Conservation (phyloP, 2,113 vertebrate species). For the Hylia prasina region DNA sequence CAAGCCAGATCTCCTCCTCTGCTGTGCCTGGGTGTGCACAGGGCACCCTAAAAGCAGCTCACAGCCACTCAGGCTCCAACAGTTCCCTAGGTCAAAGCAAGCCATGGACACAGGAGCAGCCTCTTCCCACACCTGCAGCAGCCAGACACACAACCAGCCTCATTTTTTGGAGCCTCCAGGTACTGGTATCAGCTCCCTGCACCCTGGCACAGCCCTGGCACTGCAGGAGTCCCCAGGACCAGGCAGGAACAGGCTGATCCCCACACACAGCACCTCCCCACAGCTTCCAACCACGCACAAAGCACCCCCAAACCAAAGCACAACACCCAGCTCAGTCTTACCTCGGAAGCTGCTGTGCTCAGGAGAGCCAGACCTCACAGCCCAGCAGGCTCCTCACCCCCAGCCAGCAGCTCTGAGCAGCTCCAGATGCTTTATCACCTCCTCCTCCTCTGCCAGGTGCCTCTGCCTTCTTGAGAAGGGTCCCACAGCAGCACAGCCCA, state of each 20-base stretch:
- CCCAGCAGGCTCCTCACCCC: background rate
- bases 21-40: fast-evolving
- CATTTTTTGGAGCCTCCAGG: background rate
- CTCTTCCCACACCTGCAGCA: fast-evolving
- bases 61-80: background rate
- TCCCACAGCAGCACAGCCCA: background rate
- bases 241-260: background rate
- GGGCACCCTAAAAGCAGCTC: background rate
- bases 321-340: fast-evolving
- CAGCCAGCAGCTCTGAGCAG: background rate
- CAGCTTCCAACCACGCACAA: fast-evolving
- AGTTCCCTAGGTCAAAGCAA: background rate
- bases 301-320: background rate
- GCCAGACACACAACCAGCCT: background rate
- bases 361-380: background rate
- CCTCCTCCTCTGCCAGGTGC: background rate
- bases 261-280: background rate
- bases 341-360: background rate
- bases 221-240: background rate
- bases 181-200: background rate
- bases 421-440: slow-evolving; percentile 39
- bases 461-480: background rate
- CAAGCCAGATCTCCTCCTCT: background rate
- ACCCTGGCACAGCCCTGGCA: fast-evolving
- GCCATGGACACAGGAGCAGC: fast-evolving